A percentile compares a stretch with the other conserved stretches of the same genome.
These are phyloP conservation scores for Neomicropteryx cornuta DNA, from an alignment of 1,140 invertebrate species.

Conservation along the genomic window DNA sequence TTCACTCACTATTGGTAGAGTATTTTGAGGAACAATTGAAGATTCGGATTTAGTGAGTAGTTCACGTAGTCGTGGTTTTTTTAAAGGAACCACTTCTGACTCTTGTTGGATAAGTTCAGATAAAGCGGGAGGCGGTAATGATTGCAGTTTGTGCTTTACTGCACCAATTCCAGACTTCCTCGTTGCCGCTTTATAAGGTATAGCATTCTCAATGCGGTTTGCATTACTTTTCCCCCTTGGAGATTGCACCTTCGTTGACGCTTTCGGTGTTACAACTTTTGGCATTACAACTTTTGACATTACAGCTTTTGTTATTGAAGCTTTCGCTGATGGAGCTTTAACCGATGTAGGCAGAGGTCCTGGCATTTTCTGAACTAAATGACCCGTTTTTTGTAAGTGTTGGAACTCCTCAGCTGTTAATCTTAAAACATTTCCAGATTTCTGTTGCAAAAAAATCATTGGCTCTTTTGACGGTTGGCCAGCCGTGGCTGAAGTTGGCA, in stretches of 20 bases:
- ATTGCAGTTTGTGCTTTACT: too few species aligned
- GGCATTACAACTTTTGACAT: too few species aligned
- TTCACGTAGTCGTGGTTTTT: constrained; percentile 14
- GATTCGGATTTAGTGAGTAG: constrained; percentile 10
- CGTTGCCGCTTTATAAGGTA: too few species aligned
- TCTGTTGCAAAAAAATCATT: constrained; percentile 32
- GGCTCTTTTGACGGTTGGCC: constrained; percentile 18
- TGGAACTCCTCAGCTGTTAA: constrained; percentile 36
- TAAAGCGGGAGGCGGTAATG: too few species aligned
- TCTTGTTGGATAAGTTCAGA: constrained; percentile 11
- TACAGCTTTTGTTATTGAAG: too few species aligned
- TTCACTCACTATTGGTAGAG: too few species aligned
- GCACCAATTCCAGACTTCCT: too few species aligned
- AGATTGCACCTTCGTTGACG: too few species aligned
- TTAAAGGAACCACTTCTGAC: constrained; percentile 18
- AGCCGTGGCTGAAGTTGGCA: constrained; percentile 1
- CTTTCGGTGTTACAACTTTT: too few species aligned
- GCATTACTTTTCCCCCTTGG: too few species aligned
- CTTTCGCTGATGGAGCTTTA: constrained; percentile 1
- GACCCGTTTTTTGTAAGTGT: constrained; percentile 34
- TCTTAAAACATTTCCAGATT: constrained; percentile 33
- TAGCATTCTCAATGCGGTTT: too few species aligned
- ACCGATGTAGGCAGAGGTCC: constrained; percentile 11
- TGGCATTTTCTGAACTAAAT: constrained; percentile 27
- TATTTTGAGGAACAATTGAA: too few species aligned